These are phyloP conservation scores for Lissonota sp. DNA, from an alignment of 2,888 invertebrate species.

Conservation along the genomic window DNA sequence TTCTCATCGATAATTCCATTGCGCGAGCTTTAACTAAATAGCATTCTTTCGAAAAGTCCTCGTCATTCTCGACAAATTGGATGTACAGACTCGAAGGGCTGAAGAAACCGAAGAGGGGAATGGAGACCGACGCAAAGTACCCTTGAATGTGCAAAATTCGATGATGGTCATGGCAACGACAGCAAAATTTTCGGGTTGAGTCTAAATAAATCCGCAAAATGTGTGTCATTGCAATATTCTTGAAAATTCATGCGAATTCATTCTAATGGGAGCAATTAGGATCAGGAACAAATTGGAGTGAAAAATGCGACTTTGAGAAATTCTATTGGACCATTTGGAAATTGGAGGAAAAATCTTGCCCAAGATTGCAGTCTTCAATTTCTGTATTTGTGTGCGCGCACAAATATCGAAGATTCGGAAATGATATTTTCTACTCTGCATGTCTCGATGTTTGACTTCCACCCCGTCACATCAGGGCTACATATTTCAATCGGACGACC, in stretches of 20 bases:
- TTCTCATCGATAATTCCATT: constrained; percentile 71
- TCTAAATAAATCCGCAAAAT: too few relatives aligned
- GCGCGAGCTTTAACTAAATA: constrained; percentile 73
- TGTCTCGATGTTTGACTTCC: constrained; percentile 79
- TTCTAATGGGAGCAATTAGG: too few relatives aligned
- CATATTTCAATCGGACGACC: constrained; percentile 80
- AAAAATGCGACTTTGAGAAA: too few relatives aligned
- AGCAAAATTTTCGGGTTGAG: too few relatives aligned
- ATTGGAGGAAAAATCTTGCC: too few relatives aligned
- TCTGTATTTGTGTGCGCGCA: background rate
- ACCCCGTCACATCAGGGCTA: constrained; percentile 73
- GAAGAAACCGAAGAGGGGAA: constrained; percentile 11
- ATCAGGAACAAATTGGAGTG: too few relatives aligned
- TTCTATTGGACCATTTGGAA: too few relatives aligned
- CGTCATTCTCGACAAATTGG: constrained; percentile 75
- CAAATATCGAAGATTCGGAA: constrained; percentile 29
- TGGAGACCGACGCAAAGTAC: constrained; percentile 25
- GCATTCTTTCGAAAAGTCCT: constrained; percentile 75
- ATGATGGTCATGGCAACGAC: too few relatives aligned
- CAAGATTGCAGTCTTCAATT: too few relatives aligned
- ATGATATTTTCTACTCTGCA: constrained; percentile 66
- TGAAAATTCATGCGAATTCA: too few relatives aligned
- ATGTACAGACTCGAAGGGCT: constrained; percentile 11
- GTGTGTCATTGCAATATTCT: too few relatives aligned
- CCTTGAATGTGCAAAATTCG: background rate